A percentile compares a stretch with the other conserved stretches of the same genome.
Evolutionary conservation across 92 coral and sea anemone species (phyloP).

Genomic region (Metridium senile): DNA sequence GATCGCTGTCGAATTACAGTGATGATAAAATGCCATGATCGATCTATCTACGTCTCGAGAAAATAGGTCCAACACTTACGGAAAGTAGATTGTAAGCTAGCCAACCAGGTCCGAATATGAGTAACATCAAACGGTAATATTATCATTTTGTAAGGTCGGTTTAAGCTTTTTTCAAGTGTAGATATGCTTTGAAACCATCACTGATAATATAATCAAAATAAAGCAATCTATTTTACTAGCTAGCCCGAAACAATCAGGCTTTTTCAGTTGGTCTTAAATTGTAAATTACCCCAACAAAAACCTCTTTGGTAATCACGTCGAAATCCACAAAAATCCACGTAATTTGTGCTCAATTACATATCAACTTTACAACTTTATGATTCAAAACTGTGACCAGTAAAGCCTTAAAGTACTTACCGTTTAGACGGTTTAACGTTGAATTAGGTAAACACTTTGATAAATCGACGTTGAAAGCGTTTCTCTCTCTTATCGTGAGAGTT

Average conservation of each 20-base stretch:
- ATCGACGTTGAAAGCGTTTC: background rate
- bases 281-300: background rate
- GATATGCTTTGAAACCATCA: background rate
- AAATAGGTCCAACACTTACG: no score
- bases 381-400: background rate
- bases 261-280: background rate
- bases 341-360: background rate
- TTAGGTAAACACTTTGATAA: background rate
- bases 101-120: no score
- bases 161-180: background rate
- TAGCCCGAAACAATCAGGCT: background rate
- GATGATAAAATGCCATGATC: no score
- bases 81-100: no score
- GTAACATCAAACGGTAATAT: no score
- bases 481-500: background rate
- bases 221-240: background rate
- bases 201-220: background rate
- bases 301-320: background rate
- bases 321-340: background rate
- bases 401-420: background rate
- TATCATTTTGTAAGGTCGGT: no score
- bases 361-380: background rate
- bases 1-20: background rate
- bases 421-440: background rate
- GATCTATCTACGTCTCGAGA: no score